phyloP scores from a whole-genome alignment of 2,888 invertebrate genomes.

The Sycophila texana region DNA sequence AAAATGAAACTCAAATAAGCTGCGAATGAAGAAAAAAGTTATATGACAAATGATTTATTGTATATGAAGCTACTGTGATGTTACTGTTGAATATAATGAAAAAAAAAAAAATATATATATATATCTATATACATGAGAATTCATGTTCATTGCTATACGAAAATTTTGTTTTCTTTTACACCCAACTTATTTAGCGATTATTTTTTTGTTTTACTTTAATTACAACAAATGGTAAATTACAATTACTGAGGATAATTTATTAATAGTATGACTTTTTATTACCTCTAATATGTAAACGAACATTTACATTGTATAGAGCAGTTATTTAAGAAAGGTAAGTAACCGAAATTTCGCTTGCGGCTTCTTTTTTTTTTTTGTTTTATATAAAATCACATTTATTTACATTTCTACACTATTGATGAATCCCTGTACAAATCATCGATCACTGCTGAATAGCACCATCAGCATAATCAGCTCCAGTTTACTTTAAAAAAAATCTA shows the following conservation, averaged over 20 bases:
- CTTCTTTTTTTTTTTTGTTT: constrained; percentile 59
- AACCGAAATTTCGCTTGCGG: constrained; percentile 39
- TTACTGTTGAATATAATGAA: constrained; percentile 73
- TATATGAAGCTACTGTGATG: constrained; percentile 75
- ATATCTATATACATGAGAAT: constrained; percentile 59
- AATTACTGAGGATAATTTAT: too few relatives aligned
- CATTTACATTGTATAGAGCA: constrained; percentile 17
- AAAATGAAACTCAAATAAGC: constrained; percentile 56
- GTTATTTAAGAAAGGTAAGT: constrained; percentile 36
- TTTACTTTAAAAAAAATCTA: constrained; percentile 61
- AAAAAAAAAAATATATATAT: constrained; percentile 67
- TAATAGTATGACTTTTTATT: constrained; percentile 4
- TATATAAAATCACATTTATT: constrained; percentile 75
- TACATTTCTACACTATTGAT: constrained; percentile 72
- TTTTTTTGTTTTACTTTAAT: background rate
- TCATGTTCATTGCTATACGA: constrained; percentile 6
- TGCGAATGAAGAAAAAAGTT: constrained; percentile 60
- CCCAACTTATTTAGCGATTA: background rate
- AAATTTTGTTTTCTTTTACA: constrained; percentile 16
- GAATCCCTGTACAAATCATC: constrained; percentile 70
- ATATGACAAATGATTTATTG: constrained; percentile 70
- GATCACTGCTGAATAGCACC: constrained; percentile 54
- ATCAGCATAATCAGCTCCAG: constrained; percentile 59
- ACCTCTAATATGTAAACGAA: background rate
- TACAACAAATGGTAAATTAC: too few relatives aligned